Percentiles rank a stretch among this genome's conserved stretches.
These are phyloP conservation scores for Dromius quadrimaculatus DNA, from an alignment of 2,888 invertebrate genomes.

Conservation along the genomic window DNA sequence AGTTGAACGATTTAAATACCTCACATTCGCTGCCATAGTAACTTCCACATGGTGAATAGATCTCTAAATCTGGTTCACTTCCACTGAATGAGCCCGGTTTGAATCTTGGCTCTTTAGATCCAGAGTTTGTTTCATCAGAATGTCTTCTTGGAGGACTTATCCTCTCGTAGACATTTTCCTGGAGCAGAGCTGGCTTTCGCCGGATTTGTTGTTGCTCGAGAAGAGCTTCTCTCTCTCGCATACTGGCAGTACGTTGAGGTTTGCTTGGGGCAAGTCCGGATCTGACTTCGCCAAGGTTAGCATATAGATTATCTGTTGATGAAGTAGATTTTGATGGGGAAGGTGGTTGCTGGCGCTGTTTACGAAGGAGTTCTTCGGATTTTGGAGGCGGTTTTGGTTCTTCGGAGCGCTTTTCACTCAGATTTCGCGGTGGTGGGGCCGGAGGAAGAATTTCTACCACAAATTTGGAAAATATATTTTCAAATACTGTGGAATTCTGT, in stretches of 20 bases:
- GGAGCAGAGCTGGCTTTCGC: slow-evolving; percentile 59
- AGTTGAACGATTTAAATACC: slow-evolving; percentile 57
- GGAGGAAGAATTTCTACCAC: slow-evolving; percentile 76
- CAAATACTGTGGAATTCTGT: background rate
- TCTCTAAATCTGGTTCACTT: slow-evolving; percentile 86
- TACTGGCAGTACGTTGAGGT: slow-evolving; percentile 87
- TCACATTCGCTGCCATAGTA: slow-evolving; percentile 76
- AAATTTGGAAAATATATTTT: background rate
- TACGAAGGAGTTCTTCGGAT: slow-evolving; percentile 73
- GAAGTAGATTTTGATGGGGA: slow-evolving; percentile 54
- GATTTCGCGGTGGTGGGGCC: slow-evolving; percentile 80
- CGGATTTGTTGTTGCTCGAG: slow-evolving; percentile 67
- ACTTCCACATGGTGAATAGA: slow-evolving; percentile 81
- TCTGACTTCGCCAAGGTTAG: slow-evolving; percentile 87
- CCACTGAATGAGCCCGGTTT: slow-evolving; percentile 83
- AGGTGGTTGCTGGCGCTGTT: slow-evolving; percentile 67
- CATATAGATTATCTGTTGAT: slow-evolving; percentile 76
- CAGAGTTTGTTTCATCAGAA: slow-evolving; percentile 76
- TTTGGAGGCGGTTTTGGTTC: slow-evolving; percentile 80
- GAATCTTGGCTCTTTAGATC: slow-evolving; percentile 66
- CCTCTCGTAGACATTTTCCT: slow-evolving; percentile 62
- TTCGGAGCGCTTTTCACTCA: slow-evolving; percentile 71
- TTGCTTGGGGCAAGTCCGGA: slow-evolving; percentile 82
- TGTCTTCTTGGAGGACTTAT: slow-evolving; percentile 76
- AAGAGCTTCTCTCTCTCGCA: slow-evolving; percentile 82